Evolutionary conservation across 2,113 vertebrate genomes (phyloP), one percentile per base, ranked within the genome.

Genomic region (Asarcornis scutulata): DNA sequence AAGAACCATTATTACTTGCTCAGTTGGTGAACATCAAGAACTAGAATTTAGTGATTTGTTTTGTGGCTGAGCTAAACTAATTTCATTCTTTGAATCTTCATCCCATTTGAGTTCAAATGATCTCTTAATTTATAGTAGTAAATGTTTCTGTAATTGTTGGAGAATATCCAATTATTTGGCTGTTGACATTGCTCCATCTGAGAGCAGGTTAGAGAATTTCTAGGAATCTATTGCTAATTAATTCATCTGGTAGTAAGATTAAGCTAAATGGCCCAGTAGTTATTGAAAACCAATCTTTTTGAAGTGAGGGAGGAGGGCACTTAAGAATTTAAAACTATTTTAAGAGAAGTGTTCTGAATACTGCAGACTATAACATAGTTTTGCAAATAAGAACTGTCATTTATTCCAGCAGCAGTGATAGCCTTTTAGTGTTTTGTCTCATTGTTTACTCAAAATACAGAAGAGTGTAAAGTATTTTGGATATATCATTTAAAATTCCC

Each of bases 401-500:
- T 92, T 83, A 26, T 36, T 15, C 46, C 53, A 68, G 25, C 55
- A 75, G n/a, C 62, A 55, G 38, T 18, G 50, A 36, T 38, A 50
- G 50, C 40, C 53, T 94, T 92, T 92, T 93, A 56, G 58, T 84
- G 25, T 79, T 46, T 77, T 64, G 34, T 86, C 93, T 94, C 68
- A 44, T 50, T 94, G 83, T 93, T 96, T 89, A 84, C 68, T 90
- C 60, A 86, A 96, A 93, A 91, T 62, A 95, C 9, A 89, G 75
- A 27, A 48, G 90, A 17, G n/a, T 93, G 83, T 86, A 74, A 91
- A 83, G n/a, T 63, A 75, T 90, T 82, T 88, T 52, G 25, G 80
- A 14, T 75, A 44, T 68, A 58, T 66, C 0, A 0, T 75, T 86
- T 91, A 36, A 55, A 29, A 1, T 29, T 44, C 63, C 42, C 77